Evolutionary conservation across 2,113 vertebrate genomes (phyloP), one percentile per base, ranked within the genome.

Genomic region (Brachypodius melanocephalos): DNA sequence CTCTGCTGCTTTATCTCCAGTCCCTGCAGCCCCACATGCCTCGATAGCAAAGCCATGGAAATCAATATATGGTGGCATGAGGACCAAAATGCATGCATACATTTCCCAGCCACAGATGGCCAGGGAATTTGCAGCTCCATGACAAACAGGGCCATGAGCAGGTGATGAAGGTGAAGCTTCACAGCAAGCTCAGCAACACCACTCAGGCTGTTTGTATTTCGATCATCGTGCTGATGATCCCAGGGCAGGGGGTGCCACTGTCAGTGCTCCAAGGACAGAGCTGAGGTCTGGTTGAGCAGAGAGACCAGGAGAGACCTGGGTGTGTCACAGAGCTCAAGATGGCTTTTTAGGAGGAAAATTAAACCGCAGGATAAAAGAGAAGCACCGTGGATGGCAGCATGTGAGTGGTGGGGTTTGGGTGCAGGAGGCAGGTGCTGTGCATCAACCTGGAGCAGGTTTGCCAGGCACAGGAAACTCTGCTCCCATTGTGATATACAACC

Each of bases 401-500:
- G 79, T 4, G 2, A 77, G 54, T 0, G 0, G 45, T 3, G 18
- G 26, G 25, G 69, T 45, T 49, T 18, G n/a, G 82, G 71, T 66
- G 57, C 48, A 34, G 66, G 38, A 75, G 93, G 91, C 83, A 81
- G 87, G 85, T 1, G 9, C 73, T 24, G 3, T n/a, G 71, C 77
- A 62, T 75, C 85, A 96, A 15, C 61, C 92, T 82, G 89, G 85
- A 92, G 12, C 88, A 73, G 85, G 49, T 96, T 92, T 95, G 82
- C 81, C 43, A 85, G 94, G 87, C 69, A 25, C 83, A 93, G 79
- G 93, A 95, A 96, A 95, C 89, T 83, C 84, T 78, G 86, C 86
- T 95, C 94, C 74, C 63, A 38, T 92, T 40, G 86, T 72, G 92
- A 95, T 94, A 81, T 95, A 75, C 93, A 90, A 89, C 74, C 91